These are phyloP conservation scores for Tangara arthus DNA, from an alignment of 2,797 vertebrate genomes.

Conservation along the genomic window DNA sequence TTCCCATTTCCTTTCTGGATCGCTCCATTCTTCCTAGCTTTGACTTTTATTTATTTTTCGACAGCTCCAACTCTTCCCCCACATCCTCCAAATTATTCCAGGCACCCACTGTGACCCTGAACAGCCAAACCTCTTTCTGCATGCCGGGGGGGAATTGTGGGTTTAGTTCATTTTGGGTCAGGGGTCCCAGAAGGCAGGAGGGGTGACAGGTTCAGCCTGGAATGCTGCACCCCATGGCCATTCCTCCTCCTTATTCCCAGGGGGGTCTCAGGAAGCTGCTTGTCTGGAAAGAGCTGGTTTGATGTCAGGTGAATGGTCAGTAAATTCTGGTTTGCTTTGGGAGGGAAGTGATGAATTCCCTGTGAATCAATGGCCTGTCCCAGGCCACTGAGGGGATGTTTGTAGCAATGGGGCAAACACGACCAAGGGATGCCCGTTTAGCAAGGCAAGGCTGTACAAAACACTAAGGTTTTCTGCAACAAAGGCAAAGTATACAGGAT, in stretches of 20 bases:
- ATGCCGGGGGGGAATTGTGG: too few relatives aligned
- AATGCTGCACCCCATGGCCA: rapidly evolving
- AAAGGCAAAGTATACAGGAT: background rate
- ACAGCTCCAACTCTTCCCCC: background rate
- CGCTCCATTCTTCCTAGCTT: background rate
- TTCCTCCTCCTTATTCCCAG: background rate
- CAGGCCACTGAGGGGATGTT: background rate
- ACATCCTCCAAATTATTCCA: rapidly evolving
- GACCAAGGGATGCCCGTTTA: rapidly evolving
- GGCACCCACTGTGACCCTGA: too few relatives aligned
- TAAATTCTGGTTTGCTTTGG: background rate
- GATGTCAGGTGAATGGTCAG: background rate
- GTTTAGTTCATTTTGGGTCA: background rate
- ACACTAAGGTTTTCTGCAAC: background rate
- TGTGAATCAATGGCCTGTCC: background rate
- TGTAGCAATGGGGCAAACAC: rapidly evolving
- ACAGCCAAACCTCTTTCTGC: background rate
- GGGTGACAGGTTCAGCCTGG: rapidly evolving
- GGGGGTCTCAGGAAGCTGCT: background rate
- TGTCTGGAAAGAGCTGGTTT: background rate
- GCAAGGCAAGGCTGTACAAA: background rate
- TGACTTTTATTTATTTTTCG: background rate
- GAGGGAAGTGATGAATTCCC: background rate
- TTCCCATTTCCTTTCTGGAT: background rate
- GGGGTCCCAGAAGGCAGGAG: background rate